Percentiles rank a stretch among this genome's conserved stretches.
Conservation (phyloP, 2,888 invertebrate species). For the Brenthis hecate region DNA sequence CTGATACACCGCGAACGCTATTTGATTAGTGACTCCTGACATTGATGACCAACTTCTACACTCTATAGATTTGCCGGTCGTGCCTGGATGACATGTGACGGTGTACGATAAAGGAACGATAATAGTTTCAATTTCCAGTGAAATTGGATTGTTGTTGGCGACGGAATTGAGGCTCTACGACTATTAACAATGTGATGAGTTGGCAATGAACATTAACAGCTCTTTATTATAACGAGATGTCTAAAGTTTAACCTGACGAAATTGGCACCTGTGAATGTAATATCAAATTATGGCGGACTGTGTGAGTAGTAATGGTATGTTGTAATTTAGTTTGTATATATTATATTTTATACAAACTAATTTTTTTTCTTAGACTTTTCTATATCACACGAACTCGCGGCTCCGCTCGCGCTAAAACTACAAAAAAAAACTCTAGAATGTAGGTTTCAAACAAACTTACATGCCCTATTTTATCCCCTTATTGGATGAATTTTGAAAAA, state of each 20-base stretch:
- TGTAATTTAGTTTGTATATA: not conserved
- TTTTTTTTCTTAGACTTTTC: too few relatives aligned
- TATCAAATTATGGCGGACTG: not conserved
- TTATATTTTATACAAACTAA: not conserved
- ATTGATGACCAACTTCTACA: not conserved
- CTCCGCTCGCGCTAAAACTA: too few relatives aligned
- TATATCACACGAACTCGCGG: too few relatives aligned
- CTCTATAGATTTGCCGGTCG: not conserved
- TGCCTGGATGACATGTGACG: not conserved
- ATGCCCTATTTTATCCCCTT: too few relatives aligned
- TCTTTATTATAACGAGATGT: constrained; percentile 7
- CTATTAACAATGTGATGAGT: constrained; percentile 9
- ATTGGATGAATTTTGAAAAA: too few relatives aligned
- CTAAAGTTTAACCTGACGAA: not conserved
- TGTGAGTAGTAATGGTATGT: not conserved
- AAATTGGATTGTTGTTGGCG: constrained; percentile 8
- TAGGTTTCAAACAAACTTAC: too few relatives aligned
- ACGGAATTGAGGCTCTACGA: not conserved
- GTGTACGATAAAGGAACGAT: constrained; percentile 1
- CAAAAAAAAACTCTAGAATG: too few relatives aligned
- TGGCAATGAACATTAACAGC: constrained; percentile 7
- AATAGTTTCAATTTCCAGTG: constrained; percentile 16
- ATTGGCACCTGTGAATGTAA: not conserved
- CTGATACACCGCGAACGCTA: not conserved
- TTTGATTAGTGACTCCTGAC: constrained; percentile 9